These are phyloP conservation scores for Thecocarcelia acutangulata DNA, from an alignment of 2,888 invertebrate genomes.

Conservation along the genomic window DNA sequence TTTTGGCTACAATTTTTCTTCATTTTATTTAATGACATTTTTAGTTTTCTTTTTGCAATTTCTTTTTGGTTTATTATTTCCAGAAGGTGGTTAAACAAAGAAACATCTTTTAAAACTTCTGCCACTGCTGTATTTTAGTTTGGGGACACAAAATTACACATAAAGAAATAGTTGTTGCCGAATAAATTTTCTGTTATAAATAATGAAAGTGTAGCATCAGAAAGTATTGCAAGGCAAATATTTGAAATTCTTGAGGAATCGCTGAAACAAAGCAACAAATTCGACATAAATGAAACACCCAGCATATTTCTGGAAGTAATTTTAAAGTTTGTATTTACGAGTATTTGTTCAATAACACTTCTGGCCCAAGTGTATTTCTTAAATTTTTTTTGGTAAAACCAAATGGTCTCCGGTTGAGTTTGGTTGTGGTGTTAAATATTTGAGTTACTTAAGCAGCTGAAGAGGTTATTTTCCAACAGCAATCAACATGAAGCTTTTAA, in stretches of 20 bases:
- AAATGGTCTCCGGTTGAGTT: neutral
- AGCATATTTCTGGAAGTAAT: constrained; percentile 17
- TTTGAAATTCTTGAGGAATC: constrained; percentile 35
- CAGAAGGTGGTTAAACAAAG: neutral
- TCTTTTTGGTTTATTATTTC: neutral
- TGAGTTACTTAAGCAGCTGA: constrained; percentile 1
- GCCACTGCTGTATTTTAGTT: constrained; percentile 20
- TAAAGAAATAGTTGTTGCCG: neutral
- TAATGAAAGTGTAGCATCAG: neutral
- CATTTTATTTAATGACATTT: constrained; percentile 53
- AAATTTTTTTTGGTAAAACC: constrained; percentile 1
- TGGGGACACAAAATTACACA: neutral
- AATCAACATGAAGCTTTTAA: constrained; percentile 23
- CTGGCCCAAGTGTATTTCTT: constrained; percentile 37
- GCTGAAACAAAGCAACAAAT: neutral
- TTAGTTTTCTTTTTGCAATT: constrained; percentile 9
- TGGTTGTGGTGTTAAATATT: neutral
- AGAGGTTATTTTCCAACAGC: constrained; percentile 3
- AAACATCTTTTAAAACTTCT: constrained; percentile 38
- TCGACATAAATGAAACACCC: neutral
- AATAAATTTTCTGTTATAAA: constrained; percentile 10
- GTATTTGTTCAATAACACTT: constrained; percentile 36
- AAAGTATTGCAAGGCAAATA: constrained; percentile 3
- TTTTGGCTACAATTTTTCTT: constrained; percentile 42
- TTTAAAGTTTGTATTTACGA: constrained; percentile 24